A percentile compares a stretch with the other conserved stretches of the same genome.
phyloP scores from a whole-genome alignment of 2,113 vertebrate species.

The Madoqua kirkii region DNA sequence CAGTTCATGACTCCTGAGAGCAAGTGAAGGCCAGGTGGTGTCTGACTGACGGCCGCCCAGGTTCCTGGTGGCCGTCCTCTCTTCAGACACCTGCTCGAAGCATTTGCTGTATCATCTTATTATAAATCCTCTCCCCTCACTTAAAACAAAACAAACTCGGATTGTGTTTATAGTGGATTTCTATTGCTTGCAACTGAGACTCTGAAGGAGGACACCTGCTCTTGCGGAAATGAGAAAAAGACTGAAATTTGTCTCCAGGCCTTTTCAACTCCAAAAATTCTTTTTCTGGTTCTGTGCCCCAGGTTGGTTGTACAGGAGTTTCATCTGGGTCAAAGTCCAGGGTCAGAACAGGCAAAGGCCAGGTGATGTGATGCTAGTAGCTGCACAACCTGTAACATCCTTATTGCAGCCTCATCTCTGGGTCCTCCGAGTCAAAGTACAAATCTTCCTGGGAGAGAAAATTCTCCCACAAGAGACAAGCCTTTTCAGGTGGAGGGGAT shows the following conservation, averaged over 20 bases:
- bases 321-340: neutral
- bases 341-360: neutral
- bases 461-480: neutral
- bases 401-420: neutral
- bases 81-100: neutral
- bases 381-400: neutral
- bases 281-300: neutral
- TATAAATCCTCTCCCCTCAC: neutral
- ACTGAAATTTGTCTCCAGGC: neutral
- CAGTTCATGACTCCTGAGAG: neutral
- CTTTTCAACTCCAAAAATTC: neutral
- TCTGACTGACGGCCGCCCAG: rapidly evolving
- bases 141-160: neutral
- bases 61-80: rapidly evolving
- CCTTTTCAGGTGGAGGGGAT: neutral
- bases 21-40: no score
- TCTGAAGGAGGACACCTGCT: neutral
- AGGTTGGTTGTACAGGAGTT: neutral
- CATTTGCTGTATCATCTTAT: neutral
- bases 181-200: neutral
- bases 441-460: neutral
- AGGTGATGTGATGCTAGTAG: neutral
- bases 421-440: neutral
- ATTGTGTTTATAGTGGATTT: neutral
- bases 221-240: neutral